phyloP scores from a whole-genome alignment of 2,113 vertebrate genomes.

The Atlantisia rogersi region DNA sequence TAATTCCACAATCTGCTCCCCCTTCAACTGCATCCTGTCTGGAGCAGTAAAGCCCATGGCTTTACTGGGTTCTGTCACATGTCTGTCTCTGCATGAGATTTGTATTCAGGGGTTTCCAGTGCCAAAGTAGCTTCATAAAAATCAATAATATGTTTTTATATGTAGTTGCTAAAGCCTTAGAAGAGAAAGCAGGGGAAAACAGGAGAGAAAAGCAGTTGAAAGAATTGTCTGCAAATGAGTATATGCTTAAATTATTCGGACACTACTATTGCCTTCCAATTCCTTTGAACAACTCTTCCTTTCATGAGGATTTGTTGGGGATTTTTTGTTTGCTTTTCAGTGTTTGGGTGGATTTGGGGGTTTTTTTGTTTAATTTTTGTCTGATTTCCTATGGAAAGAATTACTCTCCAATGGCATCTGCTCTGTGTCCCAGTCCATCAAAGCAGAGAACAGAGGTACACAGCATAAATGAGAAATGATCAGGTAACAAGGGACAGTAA shows the following conservation, averaged over 20 bases:
- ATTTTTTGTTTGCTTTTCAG: neutral
- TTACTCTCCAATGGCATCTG: neutral
- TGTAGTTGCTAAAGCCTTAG: neutral
- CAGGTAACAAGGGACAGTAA: neutral
- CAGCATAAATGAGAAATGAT: neutral
- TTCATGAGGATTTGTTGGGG: neutral
- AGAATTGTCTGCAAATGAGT: neutral
- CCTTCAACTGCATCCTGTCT: neutral
- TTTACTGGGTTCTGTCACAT: neutral
- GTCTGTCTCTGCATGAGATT: neutral
- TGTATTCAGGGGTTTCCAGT: neutral
- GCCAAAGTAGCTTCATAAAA: neutral
- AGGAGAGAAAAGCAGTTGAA: neutral
- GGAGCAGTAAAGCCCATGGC: neutral
- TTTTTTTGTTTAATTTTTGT: neutral
- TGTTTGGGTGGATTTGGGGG: too few species aligned
- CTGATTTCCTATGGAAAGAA: neutral
- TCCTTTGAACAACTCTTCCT: neutral
- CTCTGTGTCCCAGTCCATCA: neutral
- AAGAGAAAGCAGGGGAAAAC: neutral
- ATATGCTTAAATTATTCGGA: neutral
- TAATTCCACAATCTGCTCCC: neutral
- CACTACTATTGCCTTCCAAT: neutral
- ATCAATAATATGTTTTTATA: neutral
- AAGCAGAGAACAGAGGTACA: neutral